These are phyloP conservation scores for Ispidina picta DNA, from an alignment of 2,797 vertebrate species.

Conservation along the genomic window DNA sequence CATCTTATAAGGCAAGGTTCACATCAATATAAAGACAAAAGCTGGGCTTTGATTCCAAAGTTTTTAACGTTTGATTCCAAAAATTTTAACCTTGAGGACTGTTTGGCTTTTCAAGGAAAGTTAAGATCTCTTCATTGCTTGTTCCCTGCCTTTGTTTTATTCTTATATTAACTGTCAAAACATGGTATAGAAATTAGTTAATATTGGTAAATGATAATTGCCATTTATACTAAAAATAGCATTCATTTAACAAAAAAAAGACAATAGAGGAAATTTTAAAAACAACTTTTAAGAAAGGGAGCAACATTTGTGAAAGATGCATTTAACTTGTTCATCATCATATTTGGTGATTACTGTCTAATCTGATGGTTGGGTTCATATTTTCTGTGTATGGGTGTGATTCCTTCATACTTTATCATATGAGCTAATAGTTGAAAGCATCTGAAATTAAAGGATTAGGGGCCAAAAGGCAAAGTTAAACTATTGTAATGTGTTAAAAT, in stretches of 20 bases:
- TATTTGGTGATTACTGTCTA: not conserved
- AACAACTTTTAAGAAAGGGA: not conserved
- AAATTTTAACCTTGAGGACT: not conserved
- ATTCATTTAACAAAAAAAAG: not conserved
- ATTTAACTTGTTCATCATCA: not conserved
- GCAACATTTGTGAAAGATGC: not conserved
- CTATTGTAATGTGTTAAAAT: not conserved
- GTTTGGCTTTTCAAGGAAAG: not conserved
- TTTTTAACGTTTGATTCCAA: too few relatives aligned
- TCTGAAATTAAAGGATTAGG: not conserved
- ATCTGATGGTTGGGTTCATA: not conserved
- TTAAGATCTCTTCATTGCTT: not conserved
- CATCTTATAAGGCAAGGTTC: not conserved
- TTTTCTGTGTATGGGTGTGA: not conserved
- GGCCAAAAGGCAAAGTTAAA: not conserved
- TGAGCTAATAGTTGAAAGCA: not conserved
- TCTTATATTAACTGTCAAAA: slow-evolving; percentile 4
- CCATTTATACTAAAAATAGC: not conserved
- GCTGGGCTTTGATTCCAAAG: not conserved
- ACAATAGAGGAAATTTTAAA: not conserved
- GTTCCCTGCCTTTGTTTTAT: not conserved
- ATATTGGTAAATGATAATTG: not conserved
- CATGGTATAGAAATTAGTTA: not conserved
- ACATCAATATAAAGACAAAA: not conserved
- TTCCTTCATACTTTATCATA: not conserved